Evolutionary conservation across 2,888 invertebrate species (phyloP).

Genomic region (Priocnemis perturbator): DNA sequence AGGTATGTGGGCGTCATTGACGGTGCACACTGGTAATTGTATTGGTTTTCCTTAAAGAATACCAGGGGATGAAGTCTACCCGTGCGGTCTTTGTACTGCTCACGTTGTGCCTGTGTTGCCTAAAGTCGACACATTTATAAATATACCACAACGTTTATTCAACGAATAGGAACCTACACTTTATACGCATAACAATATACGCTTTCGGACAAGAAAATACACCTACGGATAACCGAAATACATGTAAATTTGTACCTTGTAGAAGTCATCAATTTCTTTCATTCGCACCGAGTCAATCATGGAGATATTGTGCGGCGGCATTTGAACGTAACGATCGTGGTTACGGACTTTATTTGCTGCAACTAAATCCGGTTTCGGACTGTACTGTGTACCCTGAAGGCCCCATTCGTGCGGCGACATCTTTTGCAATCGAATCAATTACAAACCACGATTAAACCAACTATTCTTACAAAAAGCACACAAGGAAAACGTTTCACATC

Average conservation of each 20-base stretch:
- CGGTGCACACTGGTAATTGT: conserved; percentile 78
- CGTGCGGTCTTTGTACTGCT: conserved; percentile 80
- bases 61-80: conserved; percentile 78
- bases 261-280: conserved; percentile 75
- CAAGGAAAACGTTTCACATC: no score
- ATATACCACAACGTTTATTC: no score
- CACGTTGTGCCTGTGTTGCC: conserved; percentile 79
- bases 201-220: no score
- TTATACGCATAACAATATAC: neutral
- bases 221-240: neutral
- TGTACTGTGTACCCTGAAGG: conserved; percentile 55
- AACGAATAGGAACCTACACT: no score
- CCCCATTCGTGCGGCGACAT: conserved; percentile 74
- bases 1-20: conserved; percentile 72
- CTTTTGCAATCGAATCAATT: conserved; percentile 50
- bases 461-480: no score
- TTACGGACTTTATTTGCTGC: conserved; percentile 68
- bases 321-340: conserved; percentile 17
- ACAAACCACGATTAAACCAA: neutral
- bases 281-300: conserved; percentile 70
- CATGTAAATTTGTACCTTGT: conserved; percentile 65
- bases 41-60: conserved; percentile 77
- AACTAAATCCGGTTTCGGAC: conserved; percentile 61
- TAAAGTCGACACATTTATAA: conserved; percentile 60
- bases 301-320: conserved; percentile 24